These are phyloP conservation scores for Clarias platycephalus DNA, from an alignment of 2,797 vertebrate genomes.

Conservation along the genomic window DNA sequence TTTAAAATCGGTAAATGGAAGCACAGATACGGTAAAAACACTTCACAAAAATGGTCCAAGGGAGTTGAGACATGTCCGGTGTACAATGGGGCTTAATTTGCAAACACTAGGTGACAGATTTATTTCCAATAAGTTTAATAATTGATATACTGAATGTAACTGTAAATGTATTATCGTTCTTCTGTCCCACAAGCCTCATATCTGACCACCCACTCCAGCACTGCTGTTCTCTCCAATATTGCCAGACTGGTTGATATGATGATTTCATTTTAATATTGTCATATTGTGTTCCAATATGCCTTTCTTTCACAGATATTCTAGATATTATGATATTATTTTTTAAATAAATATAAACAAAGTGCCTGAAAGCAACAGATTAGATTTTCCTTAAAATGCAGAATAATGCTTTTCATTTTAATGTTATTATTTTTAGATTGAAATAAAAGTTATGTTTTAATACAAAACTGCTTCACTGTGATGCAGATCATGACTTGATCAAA, in stretches of 20 bases:
- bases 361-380: not conserved
- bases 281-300: not conserved
- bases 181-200: not conserved
- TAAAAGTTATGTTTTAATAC: no score
- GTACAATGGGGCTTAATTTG: not conserved
- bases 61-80: not conserved
- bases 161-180: not conserved
- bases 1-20: slow-evolving; percentile 4
- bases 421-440: no score
- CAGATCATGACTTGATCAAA: not conserved
- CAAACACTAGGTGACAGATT: not conserved
- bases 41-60: not conserved
- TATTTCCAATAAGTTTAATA: not conserved
- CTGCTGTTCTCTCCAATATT: not conserved
- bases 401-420: no score
- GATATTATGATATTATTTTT: not conserved
- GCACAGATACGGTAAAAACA: not conserved
- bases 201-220: not conserved
- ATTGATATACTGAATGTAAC: not conserved
- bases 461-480: not conserved
- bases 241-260: not conserved
- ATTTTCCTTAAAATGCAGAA: no score
- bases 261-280: not conserved
- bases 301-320: not conserved
- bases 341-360: not conserved